Evolutionary conservation across 1,140 invertebrate genomes (phyloP).

Genomic region (Leptinotarsa texana): DNA sequence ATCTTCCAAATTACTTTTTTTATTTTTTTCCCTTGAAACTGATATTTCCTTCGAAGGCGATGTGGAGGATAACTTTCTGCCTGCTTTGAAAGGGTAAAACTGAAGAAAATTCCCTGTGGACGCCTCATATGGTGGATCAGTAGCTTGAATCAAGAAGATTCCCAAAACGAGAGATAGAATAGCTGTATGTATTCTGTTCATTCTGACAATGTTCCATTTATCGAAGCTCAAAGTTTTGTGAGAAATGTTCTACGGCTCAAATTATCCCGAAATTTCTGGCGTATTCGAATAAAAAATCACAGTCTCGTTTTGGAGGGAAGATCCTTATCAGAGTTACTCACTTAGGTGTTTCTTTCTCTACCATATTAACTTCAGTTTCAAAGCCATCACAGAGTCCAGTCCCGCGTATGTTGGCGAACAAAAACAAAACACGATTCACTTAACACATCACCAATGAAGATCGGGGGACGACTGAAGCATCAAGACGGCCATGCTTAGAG

Average conservation of each 20-base stretch:
- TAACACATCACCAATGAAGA: slow-evolving; percentile 24
- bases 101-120: slow-evolving; percentile 38
- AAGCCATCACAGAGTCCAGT: not conserved
- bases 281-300: not conserved
- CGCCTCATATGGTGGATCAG: slow-evolving; percentile 50
- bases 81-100: slow-evolving; percentile 27
- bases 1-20: too few species aligned
- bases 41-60: too few species aligned
- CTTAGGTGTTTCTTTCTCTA: not conserved
- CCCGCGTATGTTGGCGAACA: slow-evolving; percentile 3
- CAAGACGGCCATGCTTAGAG: slow-evolving; percentile 28
- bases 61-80: not conserved
- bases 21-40: too few species aligned
- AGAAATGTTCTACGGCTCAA: too few species aligned
- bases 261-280: too few species aligned
- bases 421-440: slow-evolving; percentile 28
- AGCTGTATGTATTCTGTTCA: slow-evolving; percentile 53
- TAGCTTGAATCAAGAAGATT: slow-evolving; percentile 54
- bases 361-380: not conserved
- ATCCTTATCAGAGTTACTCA: too few species aligned
- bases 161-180: slow-evolving; percentile 52
- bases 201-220: slow-evolving; percentile 38
- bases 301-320: not conserved
- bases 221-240: not conserved
- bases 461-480: slow-evolving; percentile 25